These are phyloP conservation scores for Dufourea novaeangliae DNA, from an alignment of 1,140 invertebrate species.

Conservation along the genomic window DNA sequence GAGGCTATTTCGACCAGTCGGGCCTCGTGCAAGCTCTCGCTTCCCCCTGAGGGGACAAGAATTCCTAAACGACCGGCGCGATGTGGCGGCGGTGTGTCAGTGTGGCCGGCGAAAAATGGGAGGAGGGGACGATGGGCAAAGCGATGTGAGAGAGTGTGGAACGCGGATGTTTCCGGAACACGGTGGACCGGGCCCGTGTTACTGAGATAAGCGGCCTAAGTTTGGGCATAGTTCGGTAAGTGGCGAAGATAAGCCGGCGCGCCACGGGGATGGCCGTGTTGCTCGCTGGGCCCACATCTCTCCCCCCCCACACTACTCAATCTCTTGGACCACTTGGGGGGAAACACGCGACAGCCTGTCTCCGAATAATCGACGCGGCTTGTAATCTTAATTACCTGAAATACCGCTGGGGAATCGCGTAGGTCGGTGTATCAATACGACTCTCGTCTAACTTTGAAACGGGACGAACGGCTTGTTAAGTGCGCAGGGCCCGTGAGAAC, in stretches of 20 bases:
- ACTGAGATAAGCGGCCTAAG: constrained; percentile 57
- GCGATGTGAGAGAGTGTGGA: constrained; percentile 16
- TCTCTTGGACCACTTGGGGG: neutral
- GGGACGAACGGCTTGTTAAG: constrained; percentile 35
- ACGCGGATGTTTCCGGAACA: constrained; percentile 62
- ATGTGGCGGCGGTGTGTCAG: constrained; percentile 5
- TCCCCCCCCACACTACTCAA: too few species aligned
- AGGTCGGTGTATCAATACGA: constrained; percentile 36
- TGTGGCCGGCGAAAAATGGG: too few species aligned
- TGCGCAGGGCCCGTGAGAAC: constrained; percentile 20
- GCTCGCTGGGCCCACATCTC: too few species aligned
- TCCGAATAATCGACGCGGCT: constrained; percentile 46
- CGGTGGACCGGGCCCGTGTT: constrained; percentile 51
- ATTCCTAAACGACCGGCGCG: constrained; percentile 49
- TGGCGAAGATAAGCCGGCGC: constrained; percentile 55
- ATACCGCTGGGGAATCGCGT: constrained; percentile 39
- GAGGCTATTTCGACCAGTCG: constrained; percentile 23
- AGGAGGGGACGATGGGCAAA: neutral
- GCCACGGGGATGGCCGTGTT: constrained; percentile 9
- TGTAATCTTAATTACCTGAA: constrained; percentile 65
- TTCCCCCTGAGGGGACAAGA: constrained; percentile 31
- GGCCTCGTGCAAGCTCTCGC: too few species aligned
- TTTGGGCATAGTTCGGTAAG: constrained; percentile 63
- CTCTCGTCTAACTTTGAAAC: neutral
- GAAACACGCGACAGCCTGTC: constrained; percentile 43